Base-by-base conservation (phyloP, 2,888 invertebrate genomes). In the Drosophila trichaetosa region DNA sequence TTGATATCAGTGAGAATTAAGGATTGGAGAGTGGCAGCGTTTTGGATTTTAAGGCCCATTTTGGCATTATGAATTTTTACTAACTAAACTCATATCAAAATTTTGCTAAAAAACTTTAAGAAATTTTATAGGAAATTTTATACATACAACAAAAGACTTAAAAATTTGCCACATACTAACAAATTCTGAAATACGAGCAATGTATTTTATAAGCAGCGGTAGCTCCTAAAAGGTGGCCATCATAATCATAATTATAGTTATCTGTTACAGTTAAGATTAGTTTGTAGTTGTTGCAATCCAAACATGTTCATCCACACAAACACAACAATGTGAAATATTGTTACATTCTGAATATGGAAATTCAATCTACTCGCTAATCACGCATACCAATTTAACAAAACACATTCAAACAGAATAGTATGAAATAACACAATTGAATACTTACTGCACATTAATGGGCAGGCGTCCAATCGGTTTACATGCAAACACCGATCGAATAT, bases 211-310 rank as follows among this genome's bases (percentile, higher is more conserved):
- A 2, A 77, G 72, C 80, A 76, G 67, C 38, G 77, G 13, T 29
- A 38, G n/a, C 58, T 62, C 34, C 29, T 49, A 51, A 65, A 27
- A 59, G 42, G 38, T 64, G 54, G 42, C 46, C 51, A 53, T 46
- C 27, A 27, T 13, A 54, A 42, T 62, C n/a, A 27, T 31, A 61
- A 33, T 62, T 58, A 53, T 56, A 59, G 31, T 60, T 64, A 57
- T 31, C 33, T 58, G 60, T 86, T 83, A 46, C 36, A 73, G 57
- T 87, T 86, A 73, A 69, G 66, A 62, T 65, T 73, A 77, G 77
- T 79, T 70, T 61, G 27, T 54, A 79, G 63, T 79, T 71, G 21
- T 46, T 78, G 73, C 83, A 75, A 82, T 71, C 77, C 81, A 78
- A 63, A 49, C 75, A 73, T 85, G 78, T 86, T 83, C 73, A 79